Base-by-base conservation (phyloP, 2,888 invertebrate species). In the Labia minor region DNA sequence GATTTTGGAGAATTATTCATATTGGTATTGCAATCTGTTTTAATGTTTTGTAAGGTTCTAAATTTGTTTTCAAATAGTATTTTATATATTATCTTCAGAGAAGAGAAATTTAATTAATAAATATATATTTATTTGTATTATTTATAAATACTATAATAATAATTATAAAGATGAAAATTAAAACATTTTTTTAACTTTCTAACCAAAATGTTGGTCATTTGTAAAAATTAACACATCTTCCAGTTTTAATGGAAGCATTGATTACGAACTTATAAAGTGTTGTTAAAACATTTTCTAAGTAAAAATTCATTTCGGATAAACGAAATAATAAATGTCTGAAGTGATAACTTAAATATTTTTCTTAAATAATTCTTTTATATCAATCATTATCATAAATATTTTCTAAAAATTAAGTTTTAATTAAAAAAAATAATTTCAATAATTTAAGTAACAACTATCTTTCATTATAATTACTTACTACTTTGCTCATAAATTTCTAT, bases 181-280 rank as follows among this genome's bases (percentile, higher is more conserved):
- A 61, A 62, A 66, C 14, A 37, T 33, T 37, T 26, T 61, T 61
- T 61, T 62, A 61, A 66, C 61, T 62, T 49, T 14, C 49, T 16
- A n/a, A 49, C 49, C 49, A 49, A 49, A 49, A 49, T 49, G 49
- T 49, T 49, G 49, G 49, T 49, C 49, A 49, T 26, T 26, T 49
- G 49, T 49, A 49, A 49, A 49, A 49, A 49, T 49, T 49, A 49
- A 11, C 14, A n/a, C 4, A 67, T 74, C 72, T 79, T 78, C 78
- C 79, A 79, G 79, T 79, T 79, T 78, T 79, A 79, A 76, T 78
- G 79, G 78, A 77, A 78, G 74, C 70, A 49, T 10, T 49, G n/a
- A 8, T 49, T n/a, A 49, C 3, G 14, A 8, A 49, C 14, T 49
- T 49, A 49, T 14, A 49, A 49, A 2, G 2, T 49, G 49, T 49